Base-by-base conservation (phyloP, 2,888 invertebrate genomes). In the Cheilosia scutellata region DNA sequence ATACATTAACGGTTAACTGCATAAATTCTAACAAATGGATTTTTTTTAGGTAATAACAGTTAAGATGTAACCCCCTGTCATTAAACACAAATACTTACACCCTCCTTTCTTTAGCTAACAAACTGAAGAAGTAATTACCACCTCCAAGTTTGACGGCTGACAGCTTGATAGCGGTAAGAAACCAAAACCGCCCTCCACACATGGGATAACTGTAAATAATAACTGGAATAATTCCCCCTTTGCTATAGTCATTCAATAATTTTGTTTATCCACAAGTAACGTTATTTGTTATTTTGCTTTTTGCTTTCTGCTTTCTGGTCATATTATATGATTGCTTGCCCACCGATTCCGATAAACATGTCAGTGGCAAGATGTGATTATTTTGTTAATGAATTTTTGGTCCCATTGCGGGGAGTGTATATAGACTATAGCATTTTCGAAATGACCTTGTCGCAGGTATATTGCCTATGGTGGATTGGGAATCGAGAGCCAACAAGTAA, bases 381-480 rank as follows among this genome's bases (percentile, higher is more conserved):
- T 68, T 84, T 68, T 42, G 80, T 40, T 75, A 80, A 80, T 80
- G 84, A 80, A 80, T 65, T 75, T 74, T 70, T 25, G 63, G 57
- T 49, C 72, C 25, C 47, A 33, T 49, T 47, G 66, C 13, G n/a
- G 66, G 33, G 47, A 13, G 44, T 57, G 16, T 42, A 40, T 9
- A 25, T 6, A 1, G 7, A 9, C 20, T n/a, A 33, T 13, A 27
- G 13, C 5, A 27, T 40, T 58, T 4, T 25, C 51, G 7, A 33
- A 20, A 4, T 78, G 68, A 37, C 79, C 79, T 83, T 79, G 79
- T 68, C 44, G n/a, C 25, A 42, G 13, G 37, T 11, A 62, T 60
- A 53, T 65, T 60, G 27, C 2, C 44, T 65, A 44, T 29, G 20
- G 49, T 2, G 37, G 5, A 16, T 16, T 62, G n/a, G 51, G 51